phyloP scores from a whole-genome alignment of 2,888 invertebrate genomes.

The Actias luna region DNA sequence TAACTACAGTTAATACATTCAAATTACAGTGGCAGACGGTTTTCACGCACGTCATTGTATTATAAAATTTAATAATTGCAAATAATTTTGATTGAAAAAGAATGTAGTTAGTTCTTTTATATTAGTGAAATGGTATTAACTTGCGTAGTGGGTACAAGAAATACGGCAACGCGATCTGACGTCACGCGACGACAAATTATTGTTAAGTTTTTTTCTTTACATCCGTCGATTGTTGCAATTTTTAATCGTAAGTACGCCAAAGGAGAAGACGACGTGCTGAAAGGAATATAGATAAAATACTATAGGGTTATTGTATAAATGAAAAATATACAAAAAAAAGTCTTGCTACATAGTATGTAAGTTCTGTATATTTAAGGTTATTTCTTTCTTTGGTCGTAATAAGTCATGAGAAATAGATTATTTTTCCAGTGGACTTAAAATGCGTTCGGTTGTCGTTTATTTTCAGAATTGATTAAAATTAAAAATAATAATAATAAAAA shows the following conservation, averaged over 20 bases:
- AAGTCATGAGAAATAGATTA: slow-evolving; percentile 23
- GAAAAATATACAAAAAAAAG: slow-evolving; percentile 67
- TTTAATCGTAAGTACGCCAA: slow-evolving; percentile 73
- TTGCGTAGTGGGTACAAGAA: slow-evolving; percentile 25
- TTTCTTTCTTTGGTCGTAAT: slow-evolving; percentile 24
- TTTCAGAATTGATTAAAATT: slow-evolving; percentile 33
- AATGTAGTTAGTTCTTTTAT: neutral
- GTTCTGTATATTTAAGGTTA: slow-evolving; percentile 46
- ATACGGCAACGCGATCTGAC: slow-evolving; percentile 37
- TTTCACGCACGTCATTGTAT: too few species aligned
- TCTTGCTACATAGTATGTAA: slow-evolving; percentile 51
- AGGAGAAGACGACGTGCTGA: slow-evolving; percentile 63
- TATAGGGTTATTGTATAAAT: slow-evolving; percentile 67
- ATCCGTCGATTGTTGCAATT: slow-evolving; percentile 64
- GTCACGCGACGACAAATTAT: slow-evolving; percentile 46
- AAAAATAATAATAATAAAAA: slow-evolving; percentile 46
- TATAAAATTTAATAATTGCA: too few species aligned
- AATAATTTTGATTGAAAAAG: too few species aligned
- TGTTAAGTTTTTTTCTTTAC: slow-evolving; percentile 71
- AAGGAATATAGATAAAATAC: slow-evolving; percentile 32
- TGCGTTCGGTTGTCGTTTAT: slow-evolving; percentile 33
- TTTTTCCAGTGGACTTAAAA: slow-evolving; percentile 26
- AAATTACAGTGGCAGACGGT: too few species aligned
- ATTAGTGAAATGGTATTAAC: neutral
- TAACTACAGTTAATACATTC: too few species aligned